Evolutionary conservation across 2,888 invertebrate genomes (phyloP).

Genomic region (Thecocarcelia acutangulata): DNA sequence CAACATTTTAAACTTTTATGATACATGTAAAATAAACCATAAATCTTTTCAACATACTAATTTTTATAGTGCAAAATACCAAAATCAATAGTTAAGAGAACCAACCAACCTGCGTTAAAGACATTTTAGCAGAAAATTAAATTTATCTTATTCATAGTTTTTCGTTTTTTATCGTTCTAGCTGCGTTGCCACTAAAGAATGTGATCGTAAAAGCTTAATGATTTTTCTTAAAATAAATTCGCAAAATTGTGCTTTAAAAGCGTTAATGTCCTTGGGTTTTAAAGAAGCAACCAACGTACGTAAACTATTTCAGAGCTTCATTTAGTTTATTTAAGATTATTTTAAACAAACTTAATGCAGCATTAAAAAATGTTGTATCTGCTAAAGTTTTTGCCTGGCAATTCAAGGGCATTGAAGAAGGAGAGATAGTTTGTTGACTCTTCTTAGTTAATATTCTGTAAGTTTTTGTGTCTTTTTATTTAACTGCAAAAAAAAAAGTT

Average conservation of each 20-base stretch:
- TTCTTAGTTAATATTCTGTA: background rate
- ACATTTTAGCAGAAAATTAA: background rate
- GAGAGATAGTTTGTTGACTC: background rate
- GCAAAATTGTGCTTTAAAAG: background rate
- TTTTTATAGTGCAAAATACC: background rate
- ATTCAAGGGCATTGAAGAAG: conserved; percentile 6
- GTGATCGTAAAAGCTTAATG: conserved; percentile 19
- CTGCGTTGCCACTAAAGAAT: conserved; percentile 5
- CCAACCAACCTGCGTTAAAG: background rate
- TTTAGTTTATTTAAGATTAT: conserved; percentile 11
- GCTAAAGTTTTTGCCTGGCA: background rate
- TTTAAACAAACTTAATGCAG: conserved; percentile 14
- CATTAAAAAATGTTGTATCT: conserved; percentile 11
- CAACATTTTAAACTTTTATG: conserved; percentile 42
- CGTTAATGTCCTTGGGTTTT: conserved; percentile 22
- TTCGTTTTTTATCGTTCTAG: conserved; percentile 3
- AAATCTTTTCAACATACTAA: conserved; percentile 7
- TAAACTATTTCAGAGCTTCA: conserved; percentile 9
- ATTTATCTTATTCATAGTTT: background rate
- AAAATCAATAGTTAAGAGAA: background rate
- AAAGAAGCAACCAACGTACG: background rate
- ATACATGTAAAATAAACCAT: conserved; percentile 35
- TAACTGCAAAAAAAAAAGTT: too few species aligned
- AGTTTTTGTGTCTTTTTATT: too few species aligned
- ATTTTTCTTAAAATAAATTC: background rate